Conservation (phyloP, 2,888 invertebrate species). For the Scrobipalpa costella region DNA sequence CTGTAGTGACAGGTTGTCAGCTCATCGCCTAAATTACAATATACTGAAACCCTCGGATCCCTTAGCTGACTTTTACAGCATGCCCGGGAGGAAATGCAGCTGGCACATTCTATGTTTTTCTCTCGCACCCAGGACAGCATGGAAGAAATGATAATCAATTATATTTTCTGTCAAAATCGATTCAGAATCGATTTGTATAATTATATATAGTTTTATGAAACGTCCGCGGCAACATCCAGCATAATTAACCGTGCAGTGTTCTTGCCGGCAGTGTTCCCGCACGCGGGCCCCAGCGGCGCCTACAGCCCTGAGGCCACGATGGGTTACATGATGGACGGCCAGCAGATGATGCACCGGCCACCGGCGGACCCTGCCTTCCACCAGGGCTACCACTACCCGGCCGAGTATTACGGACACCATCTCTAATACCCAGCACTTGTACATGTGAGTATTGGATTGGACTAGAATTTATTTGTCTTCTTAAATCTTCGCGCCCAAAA, state of each 20-base stretch:
- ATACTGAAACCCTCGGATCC: too few relatives aligned
- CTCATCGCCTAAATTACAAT: too few relatives aligned
- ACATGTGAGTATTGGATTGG: conserved; percentile 64
- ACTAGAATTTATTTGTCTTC: too few relatives aligned
- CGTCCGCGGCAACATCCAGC: conserved; percentile 49
- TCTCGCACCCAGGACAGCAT: too few relatives aligned
- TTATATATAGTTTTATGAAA: not conserved
- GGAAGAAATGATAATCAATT: too few relatives aligned
- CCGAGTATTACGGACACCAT: conserved; percentile 96
- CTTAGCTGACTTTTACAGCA: too few relatives aligned
- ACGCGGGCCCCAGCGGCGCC: conserved; percentile 96
- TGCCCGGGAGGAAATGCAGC: too few relatives aligned
- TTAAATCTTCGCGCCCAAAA: too few relatives aligned
- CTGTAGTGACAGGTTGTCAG: too few relatives aligned
- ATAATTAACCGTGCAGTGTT: conserved; percentile 76
- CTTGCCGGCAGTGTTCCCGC: conserved; percentile 90
- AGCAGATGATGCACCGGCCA: conserved; percentile 98
- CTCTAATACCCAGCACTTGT: conserved; percentile 84
- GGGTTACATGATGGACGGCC: conserved; percentile 99
- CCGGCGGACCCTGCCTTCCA: conserved; percentile 96
- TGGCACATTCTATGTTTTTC: too few relatives aligned
- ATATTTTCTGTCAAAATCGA: too few relatives aligned
- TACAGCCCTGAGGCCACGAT: conserved; percentile 98
- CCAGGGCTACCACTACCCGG: conserved; percentile 96
- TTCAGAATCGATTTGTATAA: too few relatives aligned